These are phyloP conservation scores for Ormyrus rosae DNA, from an alignment of 2,888 invertebrate species.

Conservation along the genomic window DNA sequence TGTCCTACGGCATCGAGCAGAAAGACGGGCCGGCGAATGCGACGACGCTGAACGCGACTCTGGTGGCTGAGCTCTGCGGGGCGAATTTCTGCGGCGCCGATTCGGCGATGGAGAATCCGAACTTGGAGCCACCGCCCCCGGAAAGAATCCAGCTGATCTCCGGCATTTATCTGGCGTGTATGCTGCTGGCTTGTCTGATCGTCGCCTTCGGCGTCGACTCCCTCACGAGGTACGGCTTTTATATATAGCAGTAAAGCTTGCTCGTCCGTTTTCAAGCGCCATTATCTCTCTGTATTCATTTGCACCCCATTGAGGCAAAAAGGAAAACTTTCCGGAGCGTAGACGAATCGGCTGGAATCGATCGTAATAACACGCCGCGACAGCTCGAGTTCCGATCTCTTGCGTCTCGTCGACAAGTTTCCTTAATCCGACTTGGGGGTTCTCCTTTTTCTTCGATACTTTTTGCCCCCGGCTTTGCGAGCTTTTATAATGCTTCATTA, in stretches of 20 bases:
- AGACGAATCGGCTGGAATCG: slow-evolving; percentile 36
- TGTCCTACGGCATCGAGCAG: slow-evolving; percentile 69
- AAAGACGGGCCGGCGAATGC: slow-evolving; percentile 62
- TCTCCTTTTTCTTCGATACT: no score
- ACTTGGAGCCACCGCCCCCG: slow-evolving; percentile 84
- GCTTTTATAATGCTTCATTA: no score
- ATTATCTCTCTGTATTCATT: slow-evolving; percentile 22
- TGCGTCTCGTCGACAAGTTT: no score
- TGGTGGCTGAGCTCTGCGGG: slow-evolving; percentile 82
- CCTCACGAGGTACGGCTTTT: slow-evolving; percentile 80
- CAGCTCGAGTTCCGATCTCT: no score
- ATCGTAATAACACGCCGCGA: slow-evolving; percentile 25
- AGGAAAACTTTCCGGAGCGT: slow-evolving; percentile 15
- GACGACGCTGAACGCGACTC: slow-evolving; percentile 72
- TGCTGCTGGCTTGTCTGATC: slow-evolving; percentile 84
- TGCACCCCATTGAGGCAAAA: slow-evolving; percentile 18
- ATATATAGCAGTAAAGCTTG: no score
- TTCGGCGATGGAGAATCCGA: slow-evolving; percentile 79
- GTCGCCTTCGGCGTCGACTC: slow-evolving; percentile 89
- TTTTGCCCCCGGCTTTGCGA: no score
- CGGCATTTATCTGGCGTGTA: slow-evolving; percentile 89
- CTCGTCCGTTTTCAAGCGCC: no score
- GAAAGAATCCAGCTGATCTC: slow-evolving; percentile 87
- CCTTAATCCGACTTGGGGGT: no score
- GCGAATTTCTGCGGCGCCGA: slow-evolving; percentile 84